phyloP scores from a whole-genome alignment of 2,113 vertebrate genomes.

The Lepus timidus region DNA sequence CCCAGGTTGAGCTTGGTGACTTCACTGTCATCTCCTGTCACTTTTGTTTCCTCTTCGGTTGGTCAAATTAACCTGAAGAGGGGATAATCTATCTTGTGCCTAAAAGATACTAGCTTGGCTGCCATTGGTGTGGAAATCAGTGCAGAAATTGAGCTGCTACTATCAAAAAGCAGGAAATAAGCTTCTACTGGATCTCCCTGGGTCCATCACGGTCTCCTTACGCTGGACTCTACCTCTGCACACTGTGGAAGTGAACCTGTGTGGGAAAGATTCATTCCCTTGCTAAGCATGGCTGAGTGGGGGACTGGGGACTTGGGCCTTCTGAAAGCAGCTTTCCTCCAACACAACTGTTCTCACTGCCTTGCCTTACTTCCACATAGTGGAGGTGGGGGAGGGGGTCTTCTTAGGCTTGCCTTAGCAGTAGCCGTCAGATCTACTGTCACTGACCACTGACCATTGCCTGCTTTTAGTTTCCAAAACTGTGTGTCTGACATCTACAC shows the following conservation, averaged over 20 bases:
- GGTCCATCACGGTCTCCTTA: background rate
- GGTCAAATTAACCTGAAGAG: background rate
- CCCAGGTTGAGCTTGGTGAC: background rate
- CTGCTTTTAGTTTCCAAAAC: background rate
- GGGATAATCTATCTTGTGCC: background rate
- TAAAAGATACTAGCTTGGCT: background rate
- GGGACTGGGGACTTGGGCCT: background rate
- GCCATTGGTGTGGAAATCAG: background rate
- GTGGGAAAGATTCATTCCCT: background rate
- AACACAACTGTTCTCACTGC: background rate
- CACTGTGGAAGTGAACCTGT: background rate
- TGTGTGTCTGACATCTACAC: background rate
- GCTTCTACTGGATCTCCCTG: background rate
- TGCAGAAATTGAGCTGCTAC: background rate
- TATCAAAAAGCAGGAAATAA: background rate
- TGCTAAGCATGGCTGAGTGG: background rate
- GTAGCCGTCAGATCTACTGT: background rate
- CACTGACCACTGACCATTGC: background rate
- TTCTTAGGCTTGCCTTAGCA: background rate
- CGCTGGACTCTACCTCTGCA: background rate
- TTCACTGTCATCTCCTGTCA: background rate
- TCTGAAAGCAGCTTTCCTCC: background rate
- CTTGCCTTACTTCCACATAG: background rate
- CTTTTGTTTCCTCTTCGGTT: background rate
- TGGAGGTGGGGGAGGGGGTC: background rate